Evolutionary conservation across 2,888 invertebrate genomes (phyloP).

Genomic region (Meliscaeva auricollis): DNA sequence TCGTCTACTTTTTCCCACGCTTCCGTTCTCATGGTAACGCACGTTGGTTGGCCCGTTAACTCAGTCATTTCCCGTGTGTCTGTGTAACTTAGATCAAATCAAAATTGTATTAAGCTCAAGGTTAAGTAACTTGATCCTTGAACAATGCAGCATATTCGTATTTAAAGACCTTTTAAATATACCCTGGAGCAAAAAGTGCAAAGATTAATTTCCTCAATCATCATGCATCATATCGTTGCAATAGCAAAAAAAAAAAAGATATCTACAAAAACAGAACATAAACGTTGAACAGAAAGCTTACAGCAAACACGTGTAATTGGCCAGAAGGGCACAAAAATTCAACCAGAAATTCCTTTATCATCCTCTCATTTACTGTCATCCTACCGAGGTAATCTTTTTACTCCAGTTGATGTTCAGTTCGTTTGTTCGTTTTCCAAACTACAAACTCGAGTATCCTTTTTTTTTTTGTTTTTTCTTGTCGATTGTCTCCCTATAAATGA

Average conservation of each 20-base stretch:
- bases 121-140: no score
- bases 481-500: constrained; percentile 8
- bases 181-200: neutral
- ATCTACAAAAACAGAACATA: neutral
- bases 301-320: constrained; percentile 62
- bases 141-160: no score
- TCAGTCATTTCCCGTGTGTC: no score
- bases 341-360: constrained; percentile 45
- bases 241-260: neutral
- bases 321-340: constrained; percentile 51
- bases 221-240: constrained; percentile 23
- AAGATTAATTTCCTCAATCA: constrained; percentile 37
- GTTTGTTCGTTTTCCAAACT: neutral
- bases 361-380: constrained; percentile 39
- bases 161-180: constrained; percentile 9
- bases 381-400: constrained; percentile 39
- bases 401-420: constrained; percentile 20
- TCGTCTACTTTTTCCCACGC: no score
- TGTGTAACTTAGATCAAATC: no score
- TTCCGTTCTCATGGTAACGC: no score
- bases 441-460: neutral
- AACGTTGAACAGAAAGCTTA: constrained; percentile 2
- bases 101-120: no score
- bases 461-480: constrained; percentile 22
- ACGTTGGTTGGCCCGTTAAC: no score